A percentile compares a stretch with the other conserved stretches of the same genome.
Conservation (phyloP, 2,113 vertebrate species). For the Pseudolaguvia tuberculata region DNA sequence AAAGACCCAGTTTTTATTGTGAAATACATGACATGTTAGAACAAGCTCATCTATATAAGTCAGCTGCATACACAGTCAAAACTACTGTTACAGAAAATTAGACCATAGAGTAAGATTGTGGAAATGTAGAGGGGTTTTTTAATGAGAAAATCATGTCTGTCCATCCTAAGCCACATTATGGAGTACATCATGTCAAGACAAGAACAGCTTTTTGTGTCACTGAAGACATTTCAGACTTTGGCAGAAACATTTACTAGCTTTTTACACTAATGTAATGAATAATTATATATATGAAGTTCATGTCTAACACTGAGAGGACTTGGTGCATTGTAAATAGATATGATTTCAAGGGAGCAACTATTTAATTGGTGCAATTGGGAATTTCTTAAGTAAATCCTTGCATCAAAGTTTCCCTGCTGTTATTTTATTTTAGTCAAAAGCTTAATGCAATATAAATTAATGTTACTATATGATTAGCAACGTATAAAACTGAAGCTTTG, state of each 20-base stretch:
- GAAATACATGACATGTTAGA: no score
- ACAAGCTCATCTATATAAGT: no score
- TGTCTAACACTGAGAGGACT: no score
- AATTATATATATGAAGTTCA: no score
- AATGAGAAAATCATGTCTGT: no score
- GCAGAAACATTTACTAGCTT: background rate
- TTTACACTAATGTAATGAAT: background rate
- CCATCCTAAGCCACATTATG: no score
- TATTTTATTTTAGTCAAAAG: background rate
- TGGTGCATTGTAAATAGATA: background rate
- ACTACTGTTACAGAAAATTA: background rate
- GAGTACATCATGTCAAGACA: background rate
- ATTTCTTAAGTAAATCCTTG: background rate
- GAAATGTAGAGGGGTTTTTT: background rate
- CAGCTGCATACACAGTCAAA: background rate
- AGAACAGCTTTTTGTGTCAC: background rate
- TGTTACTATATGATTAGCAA: no score
- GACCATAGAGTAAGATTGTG: background rate
- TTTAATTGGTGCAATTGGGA: no score
- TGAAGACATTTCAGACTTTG: background rate
- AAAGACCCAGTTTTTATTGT: constrained; percentile 56
- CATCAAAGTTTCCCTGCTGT: background rate
- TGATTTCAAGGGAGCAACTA: background rate
- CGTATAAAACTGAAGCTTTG: no score
- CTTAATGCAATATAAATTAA: no score